A percentile compares a stretch with the other conserved stretches of the same genome.
Evolutionary conservation across 2,797 vertebrate genomes (phyloP).

Genomic region (Parauchenoglanis punctatus): DNA sequence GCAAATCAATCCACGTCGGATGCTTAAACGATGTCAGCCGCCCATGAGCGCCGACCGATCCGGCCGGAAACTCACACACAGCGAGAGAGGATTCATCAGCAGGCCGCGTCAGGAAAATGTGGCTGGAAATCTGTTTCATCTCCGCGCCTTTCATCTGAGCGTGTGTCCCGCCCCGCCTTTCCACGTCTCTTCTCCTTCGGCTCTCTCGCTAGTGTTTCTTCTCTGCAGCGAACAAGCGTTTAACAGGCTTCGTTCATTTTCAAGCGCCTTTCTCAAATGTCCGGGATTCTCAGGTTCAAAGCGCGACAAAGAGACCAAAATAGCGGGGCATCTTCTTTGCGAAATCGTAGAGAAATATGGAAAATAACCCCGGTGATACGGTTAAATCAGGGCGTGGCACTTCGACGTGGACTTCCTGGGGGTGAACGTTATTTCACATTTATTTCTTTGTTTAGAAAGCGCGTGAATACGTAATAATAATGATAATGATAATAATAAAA

Average conservation of each 20-base stretch:
- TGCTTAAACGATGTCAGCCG: slow-evolving; percentile 39
- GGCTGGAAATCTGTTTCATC: slow-evolving; percentile 24
- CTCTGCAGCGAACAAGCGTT: not conserved
- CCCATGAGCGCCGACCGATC: not conserved
- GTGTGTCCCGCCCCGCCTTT: slow-evolving; percentile 37
- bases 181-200: not conserved
- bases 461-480: not conserved
- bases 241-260: not conserved
- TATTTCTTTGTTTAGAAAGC: not conserved
- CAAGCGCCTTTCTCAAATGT: not conserved
- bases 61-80: not conserved
- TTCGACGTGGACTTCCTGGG: not conserved
- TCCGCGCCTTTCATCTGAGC: slow-evolving; percentile 42
- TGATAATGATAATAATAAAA: not conserved
- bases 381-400: not conserved
- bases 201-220: not conserved
- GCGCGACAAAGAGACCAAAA: not conserved
- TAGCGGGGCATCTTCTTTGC: no score
- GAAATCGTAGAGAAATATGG: not conserved
- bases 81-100: slow-evolving; percentile 16
- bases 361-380: not conserved
- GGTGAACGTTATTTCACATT: not conserved
- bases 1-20: slow-evolving; percentile 41
- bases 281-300: not conserved
- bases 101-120: slow-evolving; percentile 34